phyloP scores from a whole-genome alignment of 2,888 invertebrate genomes.

The Idaea biselata region DNA sequence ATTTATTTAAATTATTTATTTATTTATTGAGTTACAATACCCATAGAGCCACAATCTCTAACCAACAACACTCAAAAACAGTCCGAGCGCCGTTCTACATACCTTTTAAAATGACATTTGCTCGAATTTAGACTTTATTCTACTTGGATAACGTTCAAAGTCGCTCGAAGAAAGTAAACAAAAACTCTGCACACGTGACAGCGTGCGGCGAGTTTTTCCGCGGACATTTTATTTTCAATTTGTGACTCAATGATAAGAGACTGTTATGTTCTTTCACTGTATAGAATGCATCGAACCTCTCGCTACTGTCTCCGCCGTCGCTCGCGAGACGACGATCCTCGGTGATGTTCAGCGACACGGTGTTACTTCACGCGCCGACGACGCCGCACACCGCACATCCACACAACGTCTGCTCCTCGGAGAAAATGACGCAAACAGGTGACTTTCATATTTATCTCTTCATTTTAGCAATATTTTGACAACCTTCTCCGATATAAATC shows the following conservation, averaged over 20 bases:
- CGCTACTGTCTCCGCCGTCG: slow-evolving; percentile 87
- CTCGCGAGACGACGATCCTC: slow-evolving; percentile 88
- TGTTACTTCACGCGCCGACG: slow-evolving; percentile 83
- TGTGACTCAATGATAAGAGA: neutral
- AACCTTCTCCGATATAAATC: neutral
- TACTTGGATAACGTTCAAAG: no score
- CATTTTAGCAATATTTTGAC: neutral
- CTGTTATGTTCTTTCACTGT: neutral
- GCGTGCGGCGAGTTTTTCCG: no score
- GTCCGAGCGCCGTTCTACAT: no score
- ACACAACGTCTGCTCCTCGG: slow-evolving; percentile 87
- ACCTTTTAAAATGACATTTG: no score
- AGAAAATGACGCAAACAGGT: slow-evolving; percentile 94
- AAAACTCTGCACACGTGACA: no score
- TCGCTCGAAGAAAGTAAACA: no score
- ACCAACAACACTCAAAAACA: no score
- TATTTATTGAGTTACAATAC: no score
- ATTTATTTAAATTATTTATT: no score
- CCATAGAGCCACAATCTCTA: no score
- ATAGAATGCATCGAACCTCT: slow-evolving; percentile 83
- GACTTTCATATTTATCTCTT: neutral
- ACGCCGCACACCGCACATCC: slow-evolving; percentile 59
- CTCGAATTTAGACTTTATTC: no score
- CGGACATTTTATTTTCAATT: no score
- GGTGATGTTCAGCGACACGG: slow-evolving; percentile 94